phyloP scores from a whole-genome alignment of 2,113 vertebrate genomes.

The Melierax canorus region DNA sequence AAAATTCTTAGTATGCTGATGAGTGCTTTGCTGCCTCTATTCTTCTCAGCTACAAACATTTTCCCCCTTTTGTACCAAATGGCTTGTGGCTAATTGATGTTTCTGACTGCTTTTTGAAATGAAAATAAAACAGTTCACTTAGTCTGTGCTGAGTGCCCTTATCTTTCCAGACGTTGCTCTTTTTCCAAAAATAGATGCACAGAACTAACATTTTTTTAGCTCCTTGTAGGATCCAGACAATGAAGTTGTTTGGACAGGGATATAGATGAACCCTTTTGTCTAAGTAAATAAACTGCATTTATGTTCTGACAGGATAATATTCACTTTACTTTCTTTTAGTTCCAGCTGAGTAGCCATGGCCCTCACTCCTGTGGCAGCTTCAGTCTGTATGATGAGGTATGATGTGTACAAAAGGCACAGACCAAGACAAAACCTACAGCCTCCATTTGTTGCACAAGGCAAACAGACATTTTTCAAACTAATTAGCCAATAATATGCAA shows the following conservation, averaged over 20 bases:
- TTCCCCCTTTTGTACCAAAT: constrained; percentile 86
- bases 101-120: constrained; percentile 89
- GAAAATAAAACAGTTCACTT: constrained; percentile 89
- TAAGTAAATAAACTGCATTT: constrained; percentile 96
- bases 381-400: constrained; percentile 83
- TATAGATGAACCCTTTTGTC: constrained; percentile 97
- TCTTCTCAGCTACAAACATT: constrained; percentile 86
- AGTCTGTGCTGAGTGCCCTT: constrained; percentile 82
- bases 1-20: constrained; percentile 95
- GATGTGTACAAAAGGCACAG: constrained; percentile 86
- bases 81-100: constrained; percentile 92
- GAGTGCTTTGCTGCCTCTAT: constrained; percentile 84
- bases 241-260: constrained; percentile 93
- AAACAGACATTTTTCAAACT: constrained; percentile 98
- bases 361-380: constrained; percentile 79
- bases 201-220: constrained; percentile 79
- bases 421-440: constrained; percentile 85
- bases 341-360: constrained; percentile 86
- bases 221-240: constrained; percentile 86
- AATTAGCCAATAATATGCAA: constrained; percentile 99
- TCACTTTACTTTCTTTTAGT: constrained; percentile 90
- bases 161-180: constrained; percentile 83
- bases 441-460: constrained; percentile 90
- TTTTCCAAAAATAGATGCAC: constrained; percentile 81
- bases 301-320: constrained; percentile 93